Conservation (phyloP, 1,140 invertebrate species). For the Brevipalpus yothersi region DNA sequence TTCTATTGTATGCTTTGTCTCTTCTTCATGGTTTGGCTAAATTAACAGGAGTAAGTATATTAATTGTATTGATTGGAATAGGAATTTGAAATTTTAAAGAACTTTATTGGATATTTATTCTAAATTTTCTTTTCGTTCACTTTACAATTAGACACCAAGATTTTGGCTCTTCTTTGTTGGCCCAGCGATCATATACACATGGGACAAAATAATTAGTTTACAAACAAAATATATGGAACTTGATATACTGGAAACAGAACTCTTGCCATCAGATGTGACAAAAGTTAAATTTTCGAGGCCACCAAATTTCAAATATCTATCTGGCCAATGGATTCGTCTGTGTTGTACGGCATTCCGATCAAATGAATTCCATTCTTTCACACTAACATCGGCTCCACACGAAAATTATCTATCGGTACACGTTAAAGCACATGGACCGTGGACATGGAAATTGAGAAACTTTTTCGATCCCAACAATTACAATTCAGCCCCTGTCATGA, state of each 20-base stretch:
- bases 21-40: constrained; percentile 82
- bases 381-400: constrained; percentile 88
- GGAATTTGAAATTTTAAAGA: background rate
- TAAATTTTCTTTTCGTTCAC: background rate
- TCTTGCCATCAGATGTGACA: constrained; percentile 59
- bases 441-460: constrained; percentile 95
- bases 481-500: background rate
- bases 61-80: background rate
- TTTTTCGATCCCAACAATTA: constrained; percentile 80
- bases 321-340: constrained; percentile 61
- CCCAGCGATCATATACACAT: constrained; percentile 61
- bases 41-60: constrained; percentile 44
- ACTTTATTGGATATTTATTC: background rate
- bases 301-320: constrained; percentile 85
- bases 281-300: constrained; percentile 41
- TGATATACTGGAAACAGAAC: constrained; percentile 79
- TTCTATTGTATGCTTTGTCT: constrained; percentile 63
- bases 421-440: constrained; percentile 93
- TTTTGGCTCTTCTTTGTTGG: constrained; percentile 93
- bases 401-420: constrained; percentile 91
- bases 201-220: constrained; percentile 79
- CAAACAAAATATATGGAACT: constrained; percentile 77
- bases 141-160: constrained; percentile 24
- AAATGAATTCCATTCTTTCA: constrained; percentile 92
- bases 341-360: constrained; percentile 73